Conservation (phyloP, 2,888 invertebrate genomes). For the Dugesia japonica region DNA sequence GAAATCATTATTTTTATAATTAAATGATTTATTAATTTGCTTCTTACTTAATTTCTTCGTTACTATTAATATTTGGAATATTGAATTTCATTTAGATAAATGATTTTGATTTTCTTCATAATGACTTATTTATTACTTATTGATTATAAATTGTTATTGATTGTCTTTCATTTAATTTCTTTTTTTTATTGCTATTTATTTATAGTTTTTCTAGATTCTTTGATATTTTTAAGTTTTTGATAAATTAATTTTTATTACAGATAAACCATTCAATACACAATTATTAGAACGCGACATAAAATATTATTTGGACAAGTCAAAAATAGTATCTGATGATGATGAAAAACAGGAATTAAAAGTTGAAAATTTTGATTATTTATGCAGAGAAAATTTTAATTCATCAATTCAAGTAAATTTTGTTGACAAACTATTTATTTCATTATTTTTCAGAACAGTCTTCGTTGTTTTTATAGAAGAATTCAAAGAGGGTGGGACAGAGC, state of each 20-base stretch:
- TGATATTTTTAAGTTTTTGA: too few species aligned
- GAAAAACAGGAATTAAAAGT: not conserved
- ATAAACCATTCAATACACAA: not conserved
- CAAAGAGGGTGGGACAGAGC: not conserved
- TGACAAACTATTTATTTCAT: not conserved
- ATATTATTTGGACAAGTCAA: not conserved
- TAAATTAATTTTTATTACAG: not conserved
- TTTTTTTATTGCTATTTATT: too few species aligned
- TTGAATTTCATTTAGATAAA: too few species aligned
- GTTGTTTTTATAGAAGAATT: slow-evolving; percentile 1
- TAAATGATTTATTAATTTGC: too few species aligned
- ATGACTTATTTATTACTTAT: too few species aligned
- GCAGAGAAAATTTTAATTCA: not conserved
- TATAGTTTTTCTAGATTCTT: too few species aligned
- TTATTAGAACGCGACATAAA: not conserved
- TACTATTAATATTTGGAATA: too few species aligned
- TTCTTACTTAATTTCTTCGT: too few species aligned
- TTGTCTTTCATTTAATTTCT: too few species aligned
- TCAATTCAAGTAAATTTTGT: not conserved
- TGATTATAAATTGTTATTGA: too few species aligned
- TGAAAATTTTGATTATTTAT: not conserved
- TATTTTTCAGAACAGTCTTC: not conserved
- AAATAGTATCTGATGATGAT: not conserved
- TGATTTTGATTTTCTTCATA: too few species aligned
- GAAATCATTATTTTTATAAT: too few species aligned